Evolutionary conservation across 2,797 vertebrate genomes (phyloP).

Genomic region (Thunnus albacares): DNA sequence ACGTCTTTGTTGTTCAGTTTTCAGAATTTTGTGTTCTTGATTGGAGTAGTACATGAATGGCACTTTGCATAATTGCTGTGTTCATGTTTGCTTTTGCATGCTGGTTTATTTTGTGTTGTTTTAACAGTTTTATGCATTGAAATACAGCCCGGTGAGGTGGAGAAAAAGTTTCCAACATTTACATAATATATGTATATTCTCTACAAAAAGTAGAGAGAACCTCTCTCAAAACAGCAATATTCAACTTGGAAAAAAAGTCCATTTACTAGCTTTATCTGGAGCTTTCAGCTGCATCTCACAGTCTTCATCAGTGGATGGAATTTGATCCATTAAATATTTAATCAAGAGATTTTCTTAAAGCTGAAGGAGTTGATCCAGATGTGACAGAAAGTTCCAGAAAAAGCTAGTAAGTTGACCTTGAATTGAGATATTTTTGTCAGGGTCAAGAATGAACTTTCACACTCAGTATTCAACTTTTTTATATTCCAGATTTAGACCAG

Average conservation of each 20-base stretch:
- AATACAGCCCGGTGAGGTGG: background rate
- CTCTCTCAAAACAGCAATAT: background rate
- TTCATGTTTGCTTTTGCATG: background rate
- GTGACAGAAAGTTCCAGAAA: background rate
- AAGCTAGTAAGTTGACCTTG: background rate
- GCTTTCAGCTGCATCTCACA: background rate
- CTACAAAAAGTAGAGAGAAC: background rate
- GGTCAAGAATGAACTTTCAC: background rate
- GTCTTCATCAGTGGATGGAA: background rate
- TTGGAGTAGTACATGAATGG: background rate
- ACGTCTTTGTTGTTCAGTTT: background rate
- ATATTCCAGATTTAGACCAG: background rate
- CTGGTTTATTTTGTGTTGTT: background rate
- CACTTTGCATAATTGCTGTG: background rate
- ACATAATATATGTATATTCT: background rate
- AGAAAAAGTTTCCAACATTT: slow-evolving; percentile 5
- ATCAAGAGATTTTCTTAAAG: background rate
- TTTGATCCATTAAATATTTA: background rate
- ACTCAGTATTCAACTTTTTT: background rate
- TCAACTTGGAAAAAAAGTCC: background rate
- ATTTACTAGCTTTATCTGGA: background rate
- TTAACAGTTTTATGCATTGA: background rate
- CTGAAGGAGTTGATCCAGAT: background rate
- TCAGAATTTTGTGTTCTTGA: background rate
- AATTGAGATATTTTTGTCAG: no score